phyloP scores from a whole-genome alignment of 2,113 vertebrate genomes.

The Lophius piscatorius region DNA sequence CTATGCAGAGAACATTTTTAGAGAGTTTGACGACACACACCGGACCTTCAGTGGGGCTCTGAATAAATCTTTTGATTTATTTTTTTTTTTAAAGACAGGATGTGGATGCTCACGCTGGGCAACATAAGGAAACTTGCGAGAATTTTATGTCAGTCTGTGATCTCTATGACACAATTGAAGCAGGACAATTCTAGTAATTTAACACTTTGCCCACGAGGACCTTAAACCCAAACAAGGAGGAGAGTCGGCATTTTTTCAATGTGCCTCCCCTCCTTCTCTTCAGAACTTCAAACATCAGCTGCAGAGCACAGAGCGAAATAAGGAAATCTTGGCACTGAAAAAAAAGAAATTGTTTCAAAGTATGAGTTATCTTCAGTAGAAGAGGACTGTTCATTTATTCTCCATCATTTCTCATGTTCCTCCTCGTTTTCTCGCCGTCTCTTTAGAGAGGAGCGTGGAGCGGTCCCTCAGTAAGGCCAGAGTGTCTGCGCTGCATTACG shows the following conservation, averaged over 20 bases:
- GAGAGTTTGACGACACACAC: constrained; percentile 51
- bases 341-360: constrained; percentile 51
- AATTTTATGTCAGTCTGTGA: constrained; percentile 44
- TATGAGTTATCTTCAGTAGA: constrained; percentile 43
- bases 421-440: constrained; percentile 27
- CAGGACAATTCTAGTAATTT: constrained; percentile 49
- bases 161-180: constrained; percentile 39
- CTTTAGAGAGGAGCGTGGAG: constrained; percentile 45
- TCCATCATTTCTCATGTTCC: constrained; percentile 28
- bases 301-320: constrained; percentile 43
- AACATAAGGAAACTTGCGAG: constrained; percentile 56
- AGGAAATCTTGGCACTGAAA: constrained; percentile 69
- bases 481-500: constrained; percentile 70
- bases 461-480: constrained; percentile 66
- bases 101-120: constrained; percentile 19
- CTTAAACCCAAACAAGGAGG: constrained; percentile 56
- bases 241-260: constrained; percentile 70
- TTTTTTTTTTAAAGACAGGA: constrained; percentile 48
- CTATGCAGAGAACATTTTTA: constrained; percentile 43
- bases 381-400: constrained; percentile 54
- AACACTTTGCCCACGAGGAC: constrained; percentile 49
- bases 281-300: constrained; percentile 56
- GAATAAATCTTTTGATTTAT: constrained; percentile 16
- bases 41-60: constrained; percentile 40
- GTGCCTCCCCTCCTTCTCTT: constrained; percentile 26